These are phyloP conservation scores for Ceratina australensis DNA, from an alignment of 1,140 invertebrate species.

Conservation along the genomic window DNA sequence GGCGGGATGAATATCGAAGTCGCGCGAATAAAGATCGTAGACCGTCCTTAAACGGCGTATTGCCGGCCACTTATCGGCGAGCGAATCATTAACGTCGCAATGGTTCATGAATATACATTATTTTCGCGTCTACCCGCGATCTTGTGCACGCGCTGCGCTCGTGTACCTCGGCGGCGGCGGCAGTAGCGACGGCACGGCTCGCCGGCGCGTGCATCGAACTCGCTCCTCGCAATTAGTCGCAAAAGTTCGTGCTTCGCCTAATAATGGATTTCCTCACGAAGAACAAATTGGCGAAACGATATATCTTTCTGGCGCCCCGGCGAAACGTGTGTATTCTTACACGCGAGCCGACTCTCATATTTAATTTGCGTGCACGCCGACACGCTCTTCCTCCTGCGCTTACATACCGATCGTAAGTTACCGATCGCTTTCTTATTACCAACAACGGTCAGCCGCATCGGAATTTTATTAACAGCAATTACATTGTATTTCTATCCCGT, in stretches of 20 bases:
- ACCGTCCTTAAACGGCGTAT: constrained; percentile 24
- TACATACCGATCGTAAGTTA: neutral
- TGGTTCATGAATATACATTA: constrained; percentile 37
- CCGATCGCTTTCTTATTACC: no score
- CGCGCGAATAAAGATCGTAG: constrained; percentile 30
- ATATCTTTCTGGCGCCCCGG: constrained; percentile 73
- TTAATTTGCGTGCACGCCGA: constrained; percentile 71
- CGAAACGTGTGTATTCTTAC: constrained; percentile 69
- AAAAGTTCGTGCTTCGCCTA: constrained; percentile 72
- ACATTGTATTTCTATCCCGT: no score
- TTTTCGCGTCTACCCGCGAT: constrained; percentile 28
- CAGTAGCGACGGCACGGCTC: neutral
- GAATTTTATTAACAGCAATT: no score
- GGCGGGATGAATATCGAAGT: neutral
- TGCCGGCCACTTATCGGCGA: constrained; percentile 24
- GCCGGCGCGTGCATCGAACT: constrained; percentile 33
- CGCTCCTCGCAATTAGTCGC: constrained; percentile 59
- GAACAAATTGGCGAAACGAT: constrained; percentile 76
- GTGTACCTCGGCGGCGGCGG: constrained; percentile 4
- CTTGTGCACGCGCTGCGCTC: neutral
- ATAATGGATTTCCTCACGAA: constrained; percentile 75
- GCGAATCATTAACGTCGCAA: constrained; percentile 37
- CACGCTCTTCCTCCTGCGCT: no score
- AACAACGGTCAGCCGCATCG: no score
- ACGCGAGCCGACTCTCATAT: constrained; percentile 71